Percentiles rank a stretch among this genome's conserved stretches.
Conservation (phyloP, 2,113 vertebrate species). For the Fregetta grallaria region DNA sequence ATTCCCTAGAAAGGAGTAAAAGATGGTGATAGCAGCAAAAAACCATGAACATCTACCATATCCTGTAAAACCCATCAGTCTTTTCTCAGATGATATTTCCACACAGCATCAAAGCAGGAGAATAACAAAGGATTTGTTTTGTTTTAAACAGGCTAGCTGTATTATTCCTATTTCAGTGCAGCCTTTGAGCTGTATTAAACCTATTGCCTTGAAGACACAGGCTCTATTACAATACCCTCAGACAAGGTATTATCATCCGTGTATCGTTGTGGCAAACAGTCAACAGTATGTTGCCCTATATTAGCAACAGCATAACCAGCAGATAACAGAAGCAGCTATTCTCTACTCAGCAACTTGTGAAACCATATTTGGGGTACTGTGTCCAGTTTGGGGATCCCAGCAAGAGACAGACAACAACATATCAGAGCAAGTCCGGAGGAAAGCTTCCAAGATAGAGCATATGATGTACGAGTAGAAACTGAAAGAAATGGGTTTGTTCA, state of each 20-base stretch:
- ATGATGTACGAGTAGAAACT: neutral
- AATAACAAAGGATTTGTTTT: neutral
- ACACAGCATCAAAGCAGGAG: neutral
- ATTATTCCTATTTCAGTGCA: neutral
- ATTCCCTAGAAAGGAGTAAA: neutral
- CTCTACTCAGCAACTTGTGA: neutral
- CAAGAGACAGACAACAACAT: neutral
- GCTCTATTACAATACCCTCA: neutral
- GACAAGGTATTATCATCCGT: neutral
- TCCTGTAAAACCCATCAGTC: neutral
- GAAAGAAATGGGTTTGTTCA: neutral
- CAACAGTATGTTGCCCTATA: neutral
- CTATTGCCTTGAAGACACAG: neutral
- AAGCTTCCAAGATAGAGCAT: neutral
- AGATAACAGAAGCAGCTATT: rapidly evolving
- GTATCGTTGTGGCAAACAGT: neutral
- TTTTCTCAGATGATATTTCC: neutral
- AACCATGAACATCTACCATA: neutral
- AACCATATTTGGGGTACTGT: neutral
- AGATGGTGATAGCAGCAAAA: rapidly evolving
- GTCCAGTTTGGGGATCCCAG: neutral
- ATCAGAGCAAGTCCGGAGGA: neutral
- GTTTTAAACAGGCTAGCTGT: neutral
- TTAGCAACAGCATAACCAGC: neutral
- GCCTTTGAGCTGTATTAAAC: neutral